Conservation (phyloP, 2,797 vertebrate genomes). For the Anomalospiza imberbis region DNA sequence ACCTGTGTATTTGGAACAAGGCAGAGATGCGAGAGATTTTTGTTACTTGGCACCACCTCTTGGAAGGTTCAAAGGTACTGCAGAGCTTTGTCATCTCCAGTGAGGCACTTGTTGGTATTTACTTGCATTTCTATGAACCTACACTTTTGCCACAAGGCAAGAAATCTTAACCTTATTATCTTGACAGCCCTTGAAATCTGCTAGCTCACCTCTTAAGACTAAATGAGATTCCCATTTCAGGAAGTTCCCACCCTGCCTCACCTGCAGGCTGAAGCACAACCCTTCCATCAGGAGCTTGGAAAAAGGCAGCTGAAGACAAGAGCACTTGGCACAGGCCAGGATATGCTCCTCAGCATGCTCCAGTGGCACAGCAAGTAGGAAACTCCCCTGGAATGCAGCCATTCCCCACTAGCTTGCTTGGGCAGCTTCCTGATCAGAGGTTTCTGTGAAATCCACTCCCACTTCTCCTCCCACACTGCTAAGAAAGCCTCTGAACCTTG, state of each 20-base stretch:
- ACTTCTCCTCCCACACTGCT: background rate
- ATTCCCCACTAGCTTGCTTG: constrained; percentile 29
- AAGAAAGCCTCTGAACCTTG: constrained; percentile 15
- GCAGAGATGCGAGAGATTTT: background rate
- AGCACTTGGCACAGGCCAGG: background rate
- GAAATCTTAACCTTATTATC: background rate
- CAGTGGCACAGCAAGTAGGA: background rate
- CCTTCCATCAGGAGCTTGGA: background rate
- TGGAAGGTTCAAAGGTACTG: background rate
- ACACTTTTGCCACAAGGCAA: background rate
- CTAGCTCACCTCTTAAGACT: background rate
- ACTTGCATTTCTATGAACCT: background rate
- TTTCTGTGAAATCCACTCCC: constrained; percentile 42
- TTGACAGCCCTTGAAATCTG: background rate
- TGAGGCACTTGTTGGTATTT: background rate
- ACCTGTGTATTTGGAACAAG: background rate
- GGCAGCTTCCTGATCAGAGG: constrained; percentile 42
- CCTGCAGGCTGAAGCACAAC: background rate
- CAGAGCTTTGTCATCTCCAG: background rate
- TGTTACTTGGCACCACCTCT: background rate
- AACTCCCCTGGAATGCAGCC: constrained; percentile 44
- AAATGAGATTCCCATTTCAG: background rate
- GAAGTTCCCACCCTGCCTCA: background rate
- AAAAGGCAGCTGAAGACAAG: background rate
- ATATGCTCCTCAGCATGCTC: background rate